Percentiles rank a stretch among this genome's conserved stretches.
phyloP scores from a whole-genome alignment of 1,140 invertebrate genomes.

The Epicauta chinensis region DNA sequence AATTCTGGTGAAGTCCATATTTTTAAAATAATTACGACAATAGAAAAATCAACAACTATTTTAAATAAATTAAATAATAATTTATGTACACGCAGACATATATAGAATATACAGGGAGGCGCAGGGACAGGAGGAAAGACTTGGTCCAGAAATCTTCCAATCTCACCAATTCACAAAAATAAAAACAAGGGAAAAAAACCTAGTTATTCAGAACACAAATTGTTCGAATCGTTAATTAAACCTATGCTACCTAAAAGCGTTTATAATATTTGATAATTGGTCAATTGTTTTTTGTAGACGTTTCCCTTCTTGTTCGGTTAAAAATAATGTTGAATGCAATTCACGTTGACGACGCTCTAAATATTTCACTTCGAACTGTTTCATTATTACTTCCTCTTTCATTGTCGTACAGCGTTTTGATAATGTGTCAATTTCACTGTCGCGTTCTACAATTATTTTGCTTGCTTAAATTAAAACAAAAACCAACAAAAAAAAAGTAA shows the following conservation, averaged over 20 bases:
- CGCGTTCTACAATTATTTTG: constrained; percentile 20
- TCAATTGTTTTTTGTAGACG: constrained; percentile 27
- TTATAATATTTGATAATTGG: constrained; percentile 32
- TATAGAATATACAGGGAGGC: not conserved
- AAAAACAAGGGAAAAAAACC: not conserved
- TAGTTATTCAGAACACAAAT: constrained; percentile 10
- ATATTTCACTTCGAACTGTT: constrained; percentile 23
- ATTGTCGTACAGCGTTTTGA: constrained; percentile 16
- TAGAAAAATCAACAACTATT: not conserved
- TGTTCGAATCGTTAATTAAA: constrained; percentile 6
- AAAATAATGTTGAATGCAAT: constrained; percentile 24
- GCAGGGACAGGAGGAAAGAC: not conserved
- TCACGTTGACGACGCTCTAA: constrained; percentile 26
- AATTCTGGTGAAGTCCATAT: no score
- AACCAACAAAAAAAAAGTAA: no score
- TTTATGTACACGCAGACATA: not conserved
- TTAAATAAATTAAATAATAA: not conserved
- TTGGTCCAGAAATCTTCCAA: not conserved
- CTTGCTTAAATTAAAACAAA: not conserved
- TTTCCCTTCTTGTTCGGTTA: constrained; percentile 27
- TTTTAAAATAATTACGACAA: no score
- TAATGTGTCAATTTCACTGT: constrained; percentile 24
- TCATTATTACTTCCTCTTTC: constrained; percentile 23
- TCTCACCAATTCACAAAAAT: not conserved
- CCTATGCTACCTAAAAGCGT: constrained; percentile 32